phyloP scores from a whole-genome alignment of 2,113 vertebrate species.

The Campylomormyrus numenius region DNA sequence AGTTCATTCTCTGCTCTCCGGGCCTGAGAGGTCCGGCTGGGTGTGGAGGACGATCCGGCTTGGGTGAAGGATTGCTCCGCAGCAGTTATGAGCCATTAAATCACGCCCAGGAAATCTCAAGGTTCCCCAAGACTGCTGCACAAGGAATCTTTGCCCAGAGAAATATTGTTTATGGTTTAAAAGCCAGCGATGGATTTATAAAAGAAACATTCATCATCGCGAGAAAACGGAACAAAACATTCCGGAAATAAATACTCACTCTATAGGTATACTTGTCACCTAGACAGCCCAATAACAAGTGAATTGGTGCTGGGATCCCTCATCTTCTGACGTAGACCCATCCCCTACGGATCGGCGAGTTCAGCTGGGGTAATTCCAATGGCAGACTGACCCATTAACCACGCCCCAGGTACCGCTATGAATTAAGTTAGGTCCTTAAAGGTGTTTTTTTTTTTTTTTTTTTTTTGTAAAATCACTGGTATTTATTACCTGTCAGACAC shows the following conservation, averaged over 20 bases:
- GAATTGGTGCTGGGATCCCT: conserved; percentile 67
- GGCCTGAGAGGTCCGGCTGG: conserved; percentile 34
- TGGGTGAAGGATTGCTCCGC: conserved; percentile 72
- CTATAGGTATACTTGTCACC: conserved; percentile 78
- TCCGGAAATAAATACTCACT: conserved; percentile 82
- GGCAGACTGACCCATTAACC: conserved; percentile 33
- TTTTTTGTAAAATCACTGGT: conserved; percentile 16
- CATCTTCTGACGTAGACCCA: conserved; percentile 45
- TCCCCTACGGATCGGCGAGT: background rate
- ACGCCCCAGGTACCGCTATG: conserved; percentile 31
- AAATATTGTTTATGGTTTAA: conserved; percentile 90
- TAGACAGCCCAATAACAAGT: conserved; percentile 76
- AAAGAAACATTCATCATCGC: conserved; percentile 82
- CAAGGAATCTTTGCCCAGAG: conserved; percentile 91
- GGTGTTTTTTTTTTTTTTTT: conserved; percentile 14
- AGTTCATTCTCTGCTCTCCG: conserved; percentile 37
- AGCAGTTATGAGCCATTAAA: conserved; percentile 94
- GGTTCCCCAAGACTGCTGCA: conserved; percentile 94
- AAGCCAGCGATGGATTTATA: conserved; percentile 72
- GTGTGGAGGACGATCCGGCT: conserved; percentile 42
- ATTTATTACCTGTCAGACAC: background rate
- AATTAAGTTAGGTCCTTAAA: conserved; percentile 27
- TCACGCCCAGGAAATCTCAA: conserved; percentile 96
- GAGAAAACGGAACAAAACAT: conserved; percentile 98
- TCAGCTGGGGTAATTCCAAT: conserved; percentile 10